Evolutionary conservation across 2,113 vertebrate species (phyloP), one percentile per base, ranked within the genome.

Genomic region (Limanda limanda): DNA sequence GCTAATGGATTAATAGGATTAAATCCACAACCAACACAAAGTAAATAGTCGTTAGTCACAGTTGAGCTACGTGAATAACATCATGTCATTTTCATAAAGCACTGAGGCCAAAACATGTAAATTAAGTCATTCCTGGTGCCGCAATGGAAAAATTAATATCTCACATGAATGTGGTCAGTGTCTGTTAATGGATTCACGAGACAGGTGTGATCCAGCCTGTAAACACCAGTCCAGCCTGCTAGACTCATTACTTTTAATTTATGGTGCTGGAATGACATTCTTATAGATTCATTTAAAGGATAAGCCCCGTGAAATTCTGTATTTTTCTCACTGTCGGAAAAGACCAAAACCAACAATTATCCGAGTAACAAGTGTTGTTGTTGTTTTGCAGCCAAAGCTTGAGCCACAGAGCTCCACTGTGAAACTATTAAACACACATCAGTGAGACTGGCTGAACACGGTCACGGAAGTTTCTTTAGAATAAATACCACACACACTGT

Each of bases 121-220:
- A 89, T 88, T 65, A 87, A 89, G 83, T 91, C 82, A 90, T 74
- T 40, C 25, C 61, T 7, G 1, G 27, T 74, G 87, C 78, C 35
- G 82, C 66, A 78, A 58, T 82, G 86, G 87, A 89, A 92, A 92
- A 84, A 73, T 63, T 51, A 86, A 78, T 80, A 74, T 48, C 9
- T 82, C 59, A 40, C 23, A 74, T 91, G 87, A 92, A 91, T 88
- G 78, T 56, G 37, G 66, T 79, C 85, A 86, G 88, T 91, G 91
- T 92, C 84, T 79, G 61, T 79, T 79, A 68, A 87, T 84, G 78
- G 83, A 83, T 81, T 88, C 90, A 80, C 76, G 24, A 56, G 58
- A 72, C 82, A 80, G 86, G 69, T 87, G 84, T 64, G 73, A 40
- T 40, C 78, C 68, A 48, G 64, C 35, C 81, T 25, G 71, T 87